Percentiles rank a stretch among this genome's conserved stretches.
These are phyloP conservation scores for Sorex fumeus DNA, from an alignment of 2,113 vertebrate genomes.

Conservation along the genomic window DNA sequence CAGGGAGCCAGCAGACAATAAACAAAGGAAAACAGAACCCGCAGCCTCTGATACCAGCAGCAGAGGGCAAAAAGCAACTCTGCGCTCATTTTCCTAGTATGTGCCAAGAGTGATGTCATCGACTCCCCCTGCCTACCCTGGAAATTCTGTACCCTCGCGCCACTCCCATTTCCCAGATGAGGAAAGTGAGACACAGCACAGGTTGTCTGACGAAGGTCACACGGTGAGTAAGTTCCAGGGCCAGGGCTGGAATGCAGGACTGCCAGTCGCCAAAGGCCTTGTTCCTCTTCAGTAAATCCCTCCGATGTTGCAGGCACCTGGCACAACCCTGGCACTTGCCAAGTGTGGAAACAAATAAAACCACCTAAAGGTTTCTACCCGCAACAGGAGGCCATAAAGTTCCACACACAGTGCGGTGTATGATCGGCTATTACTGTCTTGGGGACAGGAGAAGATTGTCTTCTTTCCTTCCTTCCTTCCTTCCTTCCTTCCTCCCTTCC, in stretches of 20 bases:
- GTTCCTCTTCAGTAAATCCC: background rate
- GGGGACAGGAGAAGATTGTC: too few relatives aligned
- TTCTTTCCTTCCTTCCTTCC: too few relatives aligned
- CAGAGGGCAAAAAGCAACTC: background rate
- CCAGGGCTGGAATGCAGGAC: background rate
- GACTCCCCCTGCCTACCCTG: background rate
- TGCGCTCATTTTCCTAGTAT: background rate
- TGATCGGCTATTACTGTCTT: background rate
- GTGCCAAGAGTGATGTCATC: constrained; percentile 29
- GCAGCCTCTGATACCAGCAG: constrained; percentile 3
- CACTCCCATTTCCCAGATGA: constrained; percentile 25
- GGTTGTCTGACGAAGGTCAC: constrained; percentile 16
- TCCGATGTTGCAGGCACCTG: background rate
- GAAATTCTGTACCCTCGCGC: background rate
- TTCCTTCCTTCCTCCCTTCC: too few relatives aligned
- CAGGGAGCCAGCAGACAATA: constrained; percentile 46
- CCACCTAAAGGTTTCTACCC: background rate
- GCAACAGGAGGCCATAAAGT: background rate
- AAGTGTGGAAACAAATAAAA: background rate
- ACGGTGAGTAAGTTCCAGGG: background rate
- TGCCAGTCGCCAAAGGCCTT: background rate
- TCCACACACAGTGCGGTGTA: background rate
- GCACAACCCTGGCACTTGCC: background rate
- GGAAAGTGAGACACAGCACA: constrained; percentile 7
- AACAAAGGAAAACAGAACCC: constrained; percentile 54